These are phyloP conservation scores for Enchytraeus crypticus DNA, from an alignment of 2,888 invertebrate genomes.

Conservation along the genomic window DNA sequence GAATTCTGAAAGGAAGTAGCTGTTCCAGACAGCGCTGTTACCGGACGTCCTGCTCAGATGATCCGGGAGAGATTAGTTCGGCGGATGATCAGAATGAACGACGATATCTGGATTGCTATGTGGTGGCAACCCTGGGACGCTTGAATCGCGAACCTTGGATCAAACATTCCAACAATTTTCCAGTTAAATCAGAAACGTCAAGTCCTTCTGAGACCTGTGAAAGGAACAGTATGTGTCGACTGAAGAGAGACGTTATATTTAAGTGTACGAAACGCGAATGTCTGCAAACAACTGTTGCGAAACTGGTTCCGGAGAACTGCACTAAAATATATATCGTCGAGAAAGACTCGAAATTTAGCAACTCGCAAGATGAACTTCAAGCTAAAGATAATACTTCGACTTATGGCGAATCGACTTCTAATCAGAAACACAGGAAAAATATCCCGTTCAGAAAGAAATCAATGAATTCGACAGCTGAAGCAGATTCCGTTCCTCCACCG, in stretches of 20 bases:
- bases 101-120: slow-evolving; percentile 23
- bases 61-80: not conserved
- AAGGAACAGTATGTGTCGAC: slow-evolving; percentile 18
- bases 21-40: not conserved
- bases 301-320: slow-evolving; percentile 19
- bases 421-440: not conserved
- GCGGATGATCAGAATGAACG: slow-evolving; percentile 1
- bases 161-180: slow-evolving; percentile 16
- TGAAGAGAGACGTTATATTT: slow-evolving; percentile 23
- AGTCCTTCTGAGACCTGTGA: too few species aligned
- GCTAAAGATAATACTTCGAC: not conserved
- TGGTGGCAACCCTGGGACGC: slow-evolving; percentile 21
- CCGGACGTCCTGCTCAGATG: not conserved
- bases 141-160: slow-evolving; percentile 21
- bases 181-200: too few species aligned
- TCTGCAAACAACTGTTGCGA: slow-evolving; percentile 12
- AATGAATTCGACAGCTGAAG: not conserved
- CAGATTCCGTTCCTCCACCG: slow-evolving; percentile 23
- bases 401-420: not conserved
- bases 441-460: not conserved
- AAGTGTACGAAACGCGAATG: slow-evolving; percentile 6
- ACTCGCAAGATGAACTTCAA: not conserved
- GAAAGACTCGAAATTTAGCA: slow-evolving; percentile 7
- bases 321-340: slow-evolving; percentile 20
- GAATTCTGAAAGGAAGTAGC: not conserved